Evolutionary conservation across 2,797 vertebrate species (phyloP).

Genomic region (Coilia nasus): DNA sequence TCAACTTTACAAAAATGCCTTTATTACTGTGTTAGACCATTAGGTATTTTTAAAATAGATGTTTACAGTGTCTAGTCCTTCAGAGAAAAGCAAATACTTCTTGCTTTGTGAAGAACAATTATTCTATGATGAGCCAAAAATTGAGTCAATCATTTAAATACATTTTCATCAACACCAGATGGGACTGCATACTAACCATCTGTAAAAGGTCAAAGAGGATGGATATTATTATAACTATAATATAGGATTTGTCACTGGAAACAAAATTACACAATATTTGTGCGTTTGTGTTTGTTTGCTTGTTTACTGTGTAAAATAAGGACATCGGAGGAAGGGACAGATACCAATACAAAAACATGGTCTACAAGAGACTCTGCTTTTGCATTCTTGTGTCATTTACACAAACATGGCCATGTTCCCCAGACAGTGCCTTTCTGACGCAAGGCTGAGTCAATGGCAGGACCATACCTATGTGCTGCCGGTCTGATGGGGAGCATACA

Average conservation of each 20-base stretch:
- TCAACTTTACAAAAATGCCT: background rate
- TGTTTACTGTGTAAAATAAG: too few species aligned
- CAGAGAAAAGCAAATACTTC: background rate
- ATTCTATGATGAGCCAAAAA: background rate
- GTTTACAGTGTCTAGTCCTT: background rate
- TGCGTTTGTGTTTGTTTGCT: background rate
- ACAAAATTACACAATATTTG: too few species aligned
- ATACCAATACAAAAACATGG: too few species aligned
- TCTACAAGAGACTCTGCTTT: too few species aligned
- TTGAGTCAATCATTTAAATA: background rate
- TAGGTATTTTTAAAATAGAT: background rate
- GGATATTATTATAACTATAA: too few species aligned
- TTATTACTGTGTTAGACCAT: background rate
- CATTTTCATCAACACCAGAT: background rate
- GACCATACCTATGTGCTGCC: background rate
- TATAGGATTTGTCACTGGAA: too few species aligned
- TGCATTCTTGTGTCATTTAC: too few species aligned
- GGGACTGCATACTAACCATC: conserved; percentile 20
- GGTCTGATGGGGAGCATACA: background rate
- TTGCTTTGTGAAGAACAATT: background rate
- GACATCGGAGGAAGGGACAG: too few species aligned
- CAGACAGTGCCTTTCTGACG: background rate
- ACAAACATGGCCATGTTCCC: too few species aligned
- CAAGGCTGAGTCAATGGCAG: background rate
- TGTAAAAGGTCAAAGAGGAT: background rate